Base-by-base conservation (phyloP, 2,113 vertebrate species). In the Sander lucioperca region DNA sequence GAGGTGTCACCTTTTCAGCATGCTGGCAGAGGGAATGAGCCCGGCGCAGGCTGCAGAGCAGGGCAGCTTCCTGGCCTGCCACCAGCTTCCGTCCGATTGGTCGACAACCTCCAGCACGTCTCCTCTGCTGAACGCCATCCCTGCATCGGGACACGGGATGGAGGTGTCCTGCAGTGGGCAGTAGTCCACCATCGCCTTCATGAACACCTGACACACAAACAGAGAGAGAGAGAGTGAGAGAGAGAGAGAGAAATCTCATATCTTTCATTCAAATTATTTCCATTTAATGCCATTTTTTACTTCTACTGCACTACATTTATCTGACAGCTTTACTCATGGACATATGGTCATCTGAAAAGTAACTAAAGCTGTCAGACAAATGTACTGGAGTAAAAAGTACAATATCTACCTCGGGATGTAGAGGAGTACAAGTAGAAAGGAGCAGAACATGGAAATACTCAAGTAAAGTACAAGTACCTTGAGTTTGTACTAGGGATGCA, bases 61-160 rank as follows among this genome's bases (percentile, higher is more conserved):
- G 53, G 95, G 96, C 79, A 96, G 91, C 90, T 96, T 97, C 77
- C 96, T 96, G 57, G 98, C 98, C 86, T 99, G 98, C 98, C 98
- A 99, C 98, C 98, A 99, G 86, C 93, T 85, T 9, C 82, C 83
- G 54, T 99, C 98, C 0, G 94, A 96, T 92, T 97, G 97, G 90
- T 98, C 97, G 47, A 99, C 97, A 47, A 99, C 95, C 94, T 98
- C 96, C 77, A 99, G 96, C 85, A 99, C 95, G 82, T 99, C 97
- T 15, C 97, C 97, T 79, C 95, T 96, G 85, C 92, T 95, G 86
- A 98, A 99, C 4, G 94, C 90, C 94, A 99, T 89, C 0, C 98
- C 97, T 2, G 97, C 98, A 2, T 96, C 95, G 0, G 93, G 89
- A 30, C 97, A 99, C 0, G 98, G 97, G 85, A 97, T 98, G 68